Evolutionary conservation across 2,113 vertebrate species (phyloP).

Genomic region (Atherinomorus stipes): DNA sequence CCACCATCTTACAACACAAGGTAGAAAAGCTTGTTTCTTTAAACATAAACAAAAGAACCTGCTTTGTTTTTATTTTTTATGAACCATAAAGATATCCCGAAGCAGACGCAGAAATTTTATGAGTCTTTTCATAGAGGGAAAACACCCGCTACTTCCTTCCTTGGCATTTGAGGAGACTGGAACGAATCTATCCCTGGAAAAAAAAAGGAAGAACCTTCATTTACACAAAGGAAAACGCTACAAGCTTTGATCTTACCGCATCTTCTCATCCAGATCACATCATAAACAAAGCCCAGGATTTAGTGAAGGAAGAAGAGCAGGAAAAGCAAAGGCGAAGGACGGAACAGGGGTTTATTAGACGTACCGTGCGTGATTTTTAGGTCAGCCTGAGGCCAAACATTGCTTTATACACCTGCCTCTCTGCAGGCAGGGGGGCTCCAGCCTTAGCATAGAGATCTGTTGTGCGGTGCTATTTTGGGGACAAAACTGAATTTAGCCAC

Average conservation of each 20-base stretch:
- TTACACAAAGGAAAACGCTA: conserved; percentile 54
- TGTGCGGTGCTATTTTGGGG: conserved; percentile 53
- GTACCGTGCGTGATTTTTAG: conserved; percentile 64
- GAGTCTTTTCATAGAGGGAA: conserved; percentile 22
- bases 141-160: conserved; percentile 26
- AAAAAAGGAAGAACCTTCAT: conserved; percentile 20
- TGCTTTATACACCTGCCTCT: conserved; percentile 65
- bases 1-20: background rate
- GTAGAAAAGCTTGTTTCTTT: conserved; percentile 3
- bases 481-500: conserved; percentile 27
- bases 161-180: conserved; percentile 41
- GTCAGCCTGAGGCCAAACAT: conserved; percentile 68
- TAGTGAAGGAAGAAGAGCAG: conserved; percentile 6
- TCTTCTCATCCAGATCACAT: conserved; percentile 56
- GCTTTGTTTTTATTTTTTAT: conserved; percentile 7
- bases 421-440: conserved; percentile 41
- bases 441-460: conserved; percentile 49
- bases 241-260: conserved; percentile 67
- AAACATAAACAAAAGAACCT: background rate
- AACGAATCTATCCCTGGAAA: conserved; percentile 51
- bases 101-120: conserved; percentile 5
- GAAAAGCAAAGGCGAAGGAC: conserved; percentile 31
- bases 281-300: conserved; percentile 42
- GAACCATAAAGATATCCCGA: background rate
- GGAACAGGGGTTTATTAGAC: conserved; percentile 51